These are phyloP conservation scores for Altica lythri DNA, from an alignment of 2,888 invertebrate species.

Conservation along the genomic window DNA sequence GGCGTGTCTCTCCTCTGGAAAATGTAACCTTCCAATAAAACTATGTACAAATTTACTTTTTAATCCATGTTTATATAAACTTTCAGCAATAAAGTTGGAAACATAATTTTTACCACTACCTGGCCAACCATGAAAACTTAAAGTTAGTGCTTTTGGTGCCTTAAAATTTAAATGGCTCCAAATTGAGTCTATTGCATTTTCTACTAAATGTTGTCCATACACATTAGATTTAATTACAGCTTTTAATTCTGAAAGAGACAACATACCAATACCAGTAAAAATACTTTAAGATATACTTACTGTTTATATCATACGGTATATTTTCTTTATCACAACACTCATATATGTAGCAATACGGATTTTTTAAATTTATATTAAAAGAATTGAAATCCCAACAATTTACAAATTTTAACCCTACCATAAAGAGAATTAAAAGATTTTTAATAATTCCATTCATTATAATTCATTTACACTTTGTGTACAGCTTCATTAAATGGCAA, in stretches of 20 bases:
- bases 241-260: conserved; percentile 59
- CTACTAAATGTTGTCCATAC: conserved; percentile 84
- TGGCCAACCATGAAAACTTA: conserved; percentile 94
- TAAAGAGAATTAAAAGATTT: not conserved
- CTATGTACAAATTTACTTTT: conserved; percentile 80
- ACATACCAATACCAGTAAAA: not conserved
- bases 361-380: not conserved
- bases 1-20: conserved; percentile 66
- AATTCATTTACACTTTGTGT: not conserved
- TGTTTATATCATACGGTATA: too few relatives aligned
- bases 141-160: conserved; percentile 78
- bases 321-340: too few relatives aligned
- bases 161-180: conserved; percentile 63
- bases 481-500: too few relatives aligned
- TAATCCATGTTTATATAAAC: conserved; percentile 69
- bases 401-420: not conserved
- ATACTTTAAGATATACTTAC: not conserved
- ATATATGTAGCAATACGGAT: too few relatives aligned
- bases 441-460: not conserved
- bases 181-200: conserved; percentile 70
- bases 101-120: conserved; percentile 94
- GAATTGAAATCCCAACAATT: not conserved
- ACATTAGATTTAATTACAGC: conserved; percentile 59
- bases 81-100: conserved; percentile 73
- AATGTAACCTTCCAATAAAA: conserved; percentile 82